phyloP scores from a whole-genome alignment of 1,140 invertebrate genomes.

The Onthophagus taurus region DNA sequence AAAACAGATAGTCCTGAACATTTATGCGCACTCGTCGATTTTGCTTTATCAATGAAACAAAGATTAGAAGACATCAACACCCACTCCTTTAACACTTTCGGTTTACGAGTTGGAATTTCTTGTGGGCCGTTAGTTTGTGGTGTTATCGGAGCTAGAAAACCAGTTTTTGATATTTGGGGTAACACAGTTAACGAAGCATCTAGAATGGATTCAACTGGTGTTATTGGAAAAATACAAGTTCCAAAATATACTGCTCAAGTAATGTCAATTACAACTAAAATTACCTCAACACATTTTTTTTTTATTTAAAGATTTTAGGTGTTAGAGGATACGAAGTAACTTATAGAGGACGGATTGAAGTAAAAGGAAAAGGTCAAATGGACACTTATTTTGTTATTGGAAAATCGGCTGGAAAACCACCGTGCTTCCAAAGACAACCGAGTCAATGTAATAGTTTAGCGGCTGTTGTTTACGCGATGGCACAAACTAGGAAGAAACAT shows the following conservation, averaged over 20 bases:
- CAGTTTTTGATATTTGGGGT: conserved; percentile 98
- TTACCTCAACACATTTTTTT: background rate
- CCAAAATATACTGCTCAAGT: conserved; percentile 75
- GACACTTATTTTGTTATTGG: conserved; percentile 83
- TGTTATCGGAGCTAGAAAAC: conserved; percentile 94
- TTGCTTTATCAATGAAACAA: conserved; percentile 83
- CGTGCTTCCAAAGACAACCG: conserved; percentile 52
- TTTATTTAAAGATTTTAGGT: conserved; percentile 52
- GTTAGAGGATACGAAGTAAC: conserved; percentile 61
- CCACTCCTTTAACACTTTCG: conserved; percentile 96
- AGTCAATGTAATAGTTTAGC: conserved; percentile 69
- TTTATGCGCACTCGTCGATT: conserved; percentile 82
- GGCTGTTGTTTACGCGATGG: conserved; percentile 81
- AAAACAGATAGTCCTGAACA: conserved; percentile 59
- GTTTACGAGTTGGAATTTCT: conserved; percentile 84
- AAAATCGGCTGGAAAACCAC: conserved; percentile 42
- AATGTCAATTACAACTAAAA: conserved; percentile 11
- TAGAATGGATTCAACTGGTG: conserved; percentile 85
- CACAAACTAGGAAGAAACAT: conserved; percentile 54
- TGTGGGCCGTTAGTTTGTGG: conserved; percentile 92
- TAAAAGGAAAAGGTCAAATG: conserved; percentile 94
- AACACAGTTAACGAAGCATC: conserved; percentile 90
- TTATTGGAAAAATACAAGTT: conserved; percentile 80
- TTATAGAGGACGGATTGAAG: conserved; percentile 71
- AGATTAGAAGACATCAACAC: conserved; percentile 88